Evolutionary conservation across 1,140 invertebrate genomes (phyloP), one percentile per base, ranked within the genome.

Genomic region (Sarcophaga peregrina): DNA sequence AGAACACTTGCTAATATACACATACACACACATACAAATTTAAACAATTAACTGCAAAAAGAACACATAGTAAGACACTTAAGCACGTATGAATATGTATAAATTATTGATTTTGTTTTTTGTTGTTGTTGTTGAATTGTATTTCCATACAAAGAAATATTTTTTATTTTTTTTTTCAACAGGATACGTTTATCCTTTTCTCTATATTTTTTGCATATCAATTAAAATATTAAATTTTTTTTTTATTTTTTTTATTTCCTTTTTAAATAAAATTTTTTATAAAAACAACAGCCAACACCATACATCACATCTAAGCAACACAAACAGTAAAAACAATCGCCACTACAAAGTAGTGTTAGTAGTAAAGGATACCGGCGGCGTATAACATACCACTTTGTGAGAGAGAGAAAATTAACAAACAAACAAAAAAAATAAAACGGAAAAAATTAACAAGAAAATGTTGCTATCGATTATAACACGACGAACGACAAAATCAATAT

Each of bases 401-500:
- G 50, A 25, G 50, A 25, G 48, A 72, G 20, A 68, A 68, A 7
- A 10, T 20, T 25, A 20, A 72, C 62, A 72, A 20, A 17, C n/a
- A 78, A 78, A n/a, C 5, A 52, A 20, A 11, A 17, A 11, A 76
- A 52, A 8, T 9, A 78, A 78, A 78, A 78, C 13, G 8, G 8
- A 25, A 8, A 72, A 17, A 25, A 25, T 11, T 20, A 72, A 72
- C 62, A 13, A 72, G 17, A 25, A 72, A 37, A 37, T 37, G 25
- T 37, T 37, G 25, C 2, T 78, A 78, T 78, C 47, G 75, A 78
- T 78, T 78, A 78, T 78, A 50, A 78, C 75, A 48, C 47, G n/a
- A 78, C 75, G 75, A 78, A 50, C 48, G 75, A 50, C 48, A 78
- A 78, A 78, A 78, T 78, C 75, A 50, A 78, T 81, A 72, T 81